Evolutionary conservation across 2,888 invertebrate genomes (phyloP).

Genomic region (Lathronympha strigana): DNA sequence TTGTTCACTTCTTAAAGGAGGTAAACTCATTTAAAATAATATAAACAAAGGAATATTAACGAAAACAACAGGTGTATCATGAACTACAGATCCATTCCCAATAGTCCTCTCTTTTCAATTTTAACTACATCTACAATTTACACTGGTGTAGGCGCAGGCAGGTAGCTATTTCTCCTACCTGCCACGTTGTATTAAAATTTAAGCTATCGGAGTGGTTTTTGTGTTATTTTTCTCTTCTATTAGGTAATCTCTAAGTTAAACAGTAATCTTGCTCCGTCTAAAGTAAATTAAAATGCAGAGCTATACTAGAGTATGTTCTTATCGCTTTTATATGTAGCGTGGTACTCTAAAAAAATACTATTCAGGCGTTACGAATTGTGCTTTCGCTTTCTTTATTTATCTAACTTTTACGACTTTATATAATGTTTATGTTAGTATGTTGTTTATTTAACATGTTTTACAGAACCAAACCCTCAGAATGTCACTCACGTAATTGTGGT

Average conservation of each 20-base stretch:
- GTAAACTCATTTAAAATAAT: no score
- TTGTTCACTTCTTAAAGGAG: no score
- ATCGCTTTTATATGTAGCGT: background rate
- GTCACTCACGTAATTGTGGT: no score
- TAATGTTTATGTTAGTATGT: constrained; percentile 15
- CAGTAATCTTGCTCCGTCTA: background rate
- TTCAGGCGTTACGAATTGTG: constrained; percentile 16
- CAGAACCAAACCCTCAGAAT: no score
- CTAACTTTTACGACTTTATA: no score
- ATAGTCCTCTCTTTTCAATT: background rate
- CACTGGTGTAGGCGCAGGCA: constrained; percentile 5
- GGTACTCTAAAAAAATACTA: constrained; percentile 22
- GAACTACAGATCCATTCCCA: background rate
- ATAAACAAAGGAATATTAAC: no score
- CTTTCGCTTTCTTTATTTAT: constrained; percentile 30
- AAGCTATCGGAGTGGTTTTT: background rate
- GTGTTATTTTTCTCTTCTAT: background rate
- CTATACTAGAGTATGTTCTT: background rate
- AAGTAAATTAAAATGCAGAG: background rate
- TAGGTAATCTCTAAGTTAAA: background rate
- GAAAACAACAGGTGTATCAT: no score
- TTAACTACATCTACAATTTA: constrained; percentile 6
- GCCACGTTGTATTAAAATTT: background rate
- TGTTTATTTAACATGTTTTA: no score
- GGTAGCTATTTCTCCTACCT: constrained; percentile 5